A percentile compares a stretch with the other conserved stretches of the same genome.
Conservation (phyloP, 2,113 vertebrate species). For the Trochalopteron elliotii region DNA sequence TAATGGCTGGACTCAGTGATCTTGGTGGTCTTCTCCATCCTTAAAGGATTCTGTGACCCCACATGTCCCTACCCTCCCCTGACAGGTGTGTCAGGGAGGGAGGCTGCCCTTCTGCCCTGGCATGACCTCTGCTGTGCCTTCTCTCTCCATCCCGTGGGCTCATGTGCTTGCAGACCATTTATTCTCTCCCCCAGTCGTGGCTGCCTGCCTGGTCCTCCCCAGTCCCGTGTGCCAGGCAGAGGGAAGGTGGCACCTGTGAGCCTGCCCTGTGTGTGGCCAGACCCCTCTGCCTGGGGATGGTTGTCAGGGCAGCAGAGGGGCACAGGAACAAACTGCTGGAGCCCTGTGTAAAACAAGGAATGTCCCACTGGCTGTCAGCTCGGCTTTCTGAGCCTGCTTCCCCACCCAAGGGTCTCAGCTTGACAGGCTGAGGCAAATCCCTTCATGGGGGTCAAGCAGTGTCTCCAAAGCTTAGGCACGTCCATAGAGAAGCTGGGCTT, state of each 20-base stretch:
- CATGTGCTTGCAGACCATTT: background rate
- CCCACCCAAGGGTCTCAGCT: background rate
- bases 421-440: background rate
- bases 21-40: background rate
- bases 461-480: fast-evolving
- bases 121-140: background rate
- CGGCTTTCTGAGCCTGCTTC: background rate
- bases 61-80: background rate
- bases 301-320: too few relatives aligned
- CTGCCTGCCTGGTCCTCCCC: background rate
- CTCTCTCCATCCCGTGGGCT: background rate
- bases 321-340: background rate
- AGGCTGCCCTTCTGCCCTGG: background rate
- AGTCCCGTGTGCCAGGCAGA: background rate
- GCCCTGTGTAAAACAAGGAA: background rate
- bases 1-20: background rate
- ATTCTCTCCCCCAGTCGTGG: background rate
- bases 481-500: background rate
- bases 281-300: background rate
- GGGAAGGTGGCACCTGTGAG: background rate
- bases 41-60: background rate
- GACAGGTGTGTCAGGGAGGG: too few relatives aligned
- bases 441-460: background rate
- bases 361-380: background rate
- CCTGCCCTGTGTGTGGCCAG: background rate